phyloP scores from a whole-genome alignment of 1,140 invertebrate genomes.

The Halictus rubicundus region DNA sequence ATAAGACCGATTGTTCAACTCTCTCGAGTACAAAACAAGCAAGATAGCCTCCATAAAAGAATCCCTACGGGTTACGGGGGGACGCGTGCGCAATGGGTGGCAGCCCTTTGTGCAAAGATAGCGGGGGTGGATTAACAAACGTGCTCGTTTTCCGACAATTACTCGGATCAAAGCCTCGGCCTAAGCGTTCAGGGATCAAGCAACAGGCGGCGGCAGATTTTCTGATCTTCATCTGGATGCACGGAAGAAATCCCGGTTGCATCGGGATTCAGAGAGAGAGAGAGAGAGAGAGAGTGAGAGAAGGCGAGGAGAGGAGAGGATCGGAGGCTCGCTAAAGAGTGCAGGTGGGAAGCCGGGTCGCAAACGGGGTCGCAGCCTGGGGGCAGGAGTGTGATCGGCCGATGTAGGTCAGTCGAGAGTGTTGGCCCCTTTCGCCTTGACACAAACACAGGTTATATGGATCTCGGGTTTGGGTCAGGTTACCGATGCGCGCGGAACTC shows the following conservation, averaged over 20 bases:
- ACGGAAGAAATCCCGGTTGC: not conserved
- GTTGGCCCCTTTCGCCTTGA: conserved; percentile 74
- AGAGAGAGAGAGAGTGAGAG: too few relatives aligned
- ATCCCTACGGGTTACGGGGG: too few relatives aligned
- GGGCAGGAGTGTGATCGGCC: conserved; percentile 60
- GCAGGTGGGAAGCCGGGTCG: conserved; percentile 42
- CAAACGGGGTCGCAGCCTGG: conserved; percentile 40
- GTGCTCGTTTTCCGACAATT: too few relatives aligned
- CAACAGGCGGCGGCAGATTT: conserved; percentile 3
- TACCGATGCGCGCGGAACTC: conserved; percentile 57
- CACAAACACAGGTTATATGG: conserved; percentile 73
- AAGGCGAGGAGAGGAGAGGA: not conserved
- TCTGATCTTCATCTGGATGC: not conserved
- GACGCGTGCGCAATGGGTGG: too few relatives aligned
- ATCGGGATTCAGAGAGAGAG: not conserved
- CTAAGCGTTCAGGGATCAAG: not conserved
- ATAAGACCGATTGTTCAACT: too few relatives aligned
- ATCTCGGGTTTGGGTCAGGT: conserved; percentile 60
- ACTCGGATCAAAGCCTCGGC: too few relatives aligned
- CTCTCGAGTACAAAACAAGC: too few relatives aligned
- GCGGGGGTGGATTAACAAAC: too few relatives aligned
- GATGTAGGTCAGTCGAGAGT: conserved; percentile 75
- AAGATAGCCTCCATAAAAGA: too few relatives aligned
- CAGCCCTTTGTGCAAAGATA: too few relatives aligned
- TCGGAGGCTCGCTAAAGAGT: conserved; percentile 6